Evolutionary conservation across 2,797 vertebrate species (phyloP).

Genomic region (Salarias fasciatus): DNA sequence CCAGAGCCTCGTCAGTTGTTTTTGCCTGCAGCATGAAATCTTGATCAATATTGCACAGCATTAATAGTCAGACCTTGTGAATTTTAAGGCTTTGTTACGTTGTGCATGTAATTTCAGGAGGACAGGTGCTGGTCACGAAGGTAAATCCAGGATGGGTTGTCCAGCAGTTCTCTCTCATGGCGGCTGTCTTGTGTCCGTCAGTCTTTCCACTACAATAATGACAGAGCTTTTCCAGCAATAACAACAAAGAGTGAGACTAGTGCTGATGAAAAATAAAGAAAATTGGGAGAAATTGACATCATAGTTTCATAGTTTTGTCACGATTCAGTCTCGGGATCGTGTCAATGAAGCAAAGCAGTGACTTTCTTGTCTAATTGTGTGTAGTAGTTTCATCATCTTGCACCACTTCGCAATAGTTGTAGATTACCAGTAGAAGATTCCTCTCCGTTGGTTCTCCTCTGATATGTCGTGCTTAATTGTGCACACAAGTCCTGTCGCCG

Average conservation of each 20-base stretch:
- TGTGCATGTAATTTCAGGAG: background rate
- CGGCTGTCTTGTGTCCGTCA: too few relatives aligned
- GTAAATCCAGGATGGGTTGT: too few relatives aligned
- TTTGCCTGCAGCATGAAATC: conserved; percentile 6
- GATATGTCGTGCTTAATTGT: conserved; percentile 45
- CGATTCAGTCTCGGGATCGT: too few relatives aligned
- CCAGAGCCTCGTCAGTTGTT: background rate
- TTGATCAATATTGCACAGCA: conserved; percentile 12
- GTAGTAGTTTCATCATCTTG: conserved; percentile 10
- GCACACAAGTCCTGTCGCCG: conserved; percentile 13
- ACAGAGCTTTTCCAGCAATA: background rate
- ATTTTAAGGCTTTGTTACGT: too few relatives aligned
- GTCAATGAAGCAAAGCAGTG: background rate
- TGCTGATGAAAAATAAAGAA: background rate
- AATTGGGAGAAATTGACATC: background rate
- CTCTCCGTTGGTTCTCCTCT: conserved; percentile 18
- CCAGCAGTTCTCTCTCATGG: too few relatives aligned
- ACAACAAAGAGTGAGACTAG: background rate
- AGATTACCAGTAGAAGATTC: conserved; percentile 13
- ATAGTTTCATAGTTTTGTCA: too few relatives aligned
- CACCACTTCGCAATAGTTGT: conserved; percentile 21
- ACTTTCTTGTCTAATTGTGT: conserved; percentile 32
- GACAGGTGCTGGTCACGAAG: conserved; percentile 16
- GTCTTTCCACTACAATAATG: too few relatives aligned
- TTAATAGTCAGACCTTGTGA: conserved; percentile 12